Percentiles rank a stretch among this genome's conserved stretches.
Conservation (phyloP, 2,797 vertebrate genomes). For the Fratercula arctica region DNA sequence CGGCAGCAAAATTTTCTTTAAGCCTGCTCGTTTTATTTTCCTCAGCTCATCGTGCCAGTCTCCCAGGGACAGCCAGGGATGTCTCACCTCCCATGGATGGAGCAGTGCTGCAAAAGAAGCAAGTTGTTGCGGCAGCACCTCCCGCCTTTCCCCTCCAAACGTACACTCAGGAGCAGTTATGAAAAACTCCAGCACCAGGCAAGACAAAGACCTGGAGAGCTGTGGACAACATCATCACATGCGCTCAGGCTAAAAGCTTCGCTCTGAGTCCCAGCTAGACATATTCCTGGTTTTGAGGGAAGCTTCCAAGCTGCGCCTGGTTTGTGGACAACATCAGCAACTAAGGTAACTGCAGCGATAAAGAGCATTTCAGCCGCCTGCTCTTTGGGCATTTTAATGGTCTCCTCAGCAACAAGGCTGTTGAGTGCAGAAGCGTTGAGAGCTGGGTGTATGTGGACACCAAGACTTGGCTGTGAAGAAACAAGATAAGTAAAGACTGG, state of each 20-base stretch:
- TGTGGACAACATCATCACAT: background rate
- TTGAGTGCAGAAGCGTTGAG: background rate
- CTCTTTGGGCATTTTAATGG: background rate
- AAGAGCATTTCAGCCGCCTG: background rate
- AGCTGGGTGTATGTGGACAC: background rate
- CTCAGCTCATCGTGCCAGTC: background rate
- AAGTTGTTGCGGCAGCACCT: background rate
- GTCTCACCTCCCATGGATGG: background rate
- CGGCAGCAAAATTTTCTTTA: background rate
- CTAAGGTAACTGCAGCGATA: background rate
- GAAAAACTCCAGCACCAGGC: background rate
- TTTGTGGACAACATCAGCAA: background rate
- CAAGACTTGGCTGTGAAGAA: background rate
- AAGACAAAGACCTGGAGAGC: background rate
- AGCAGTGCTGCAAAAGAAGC: background rate
- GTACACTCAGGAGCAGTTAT: background rate
- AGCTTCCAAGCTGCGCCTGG: background rate
- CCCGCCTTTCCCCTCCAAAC: background rate
- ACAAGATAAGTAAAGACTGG: background rate
- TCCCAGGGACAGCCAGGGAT: background rate
- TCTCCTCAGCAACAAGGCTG: conserved; percentile 55
- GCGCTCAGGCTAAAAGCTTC: conserved; percentile 1
- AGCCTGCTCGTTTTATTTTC: background rate
- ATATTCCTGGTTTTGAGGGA: background rate
- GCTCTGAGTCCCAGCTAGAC: background rate